Evolutionary conservation across 2,113 vertebrate species (phyloP), one percentile per base, ranked within the genome.

Genomic region (Syrrhaptes paradoxus): DNA sequence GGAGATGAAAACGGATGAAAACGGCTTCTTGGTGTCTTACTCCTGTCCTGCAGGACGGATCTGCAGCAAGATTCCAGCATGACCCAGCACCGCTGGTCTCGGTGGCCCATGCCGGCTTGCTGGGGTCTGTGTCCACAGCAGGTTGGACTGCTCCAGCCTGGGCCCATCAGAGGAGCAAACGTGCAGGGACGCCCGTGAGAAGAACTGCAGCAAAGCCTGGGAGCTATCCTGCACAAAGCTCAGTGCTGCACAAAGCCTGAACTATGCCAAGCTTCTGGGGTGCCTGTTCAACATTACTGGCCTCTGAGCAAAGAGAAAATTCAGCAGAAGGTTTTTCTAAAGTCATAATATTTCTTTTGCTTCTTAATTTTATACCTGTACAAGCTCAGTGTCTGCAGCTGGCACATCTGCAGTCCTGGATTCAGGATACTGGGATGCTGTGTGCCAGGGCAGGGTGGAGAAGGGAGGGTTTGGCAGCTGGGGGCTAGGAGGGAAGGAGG

Each of bases 231-330:
- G 57, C 31, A 41, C 0, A 0, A 59, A 79, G 38, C 52, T 36
- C 15, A 70, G 31, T 0, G 12, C 20, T 25, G 22, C n/a, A 51
- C 10, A 20, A 38, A 55, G 22, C 6, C 45, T 31, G 45, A 58
- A 16, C 31, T 3, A 15, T 34, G 54, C 48, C 55, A 65, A 55
- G 28, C 12, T 68, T 19, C 52, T 0, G 0, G 68, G 55, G 28
- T 0, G 6, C 57, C 61, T 29, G 36, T 6, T n/a, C 43, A 28
- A 9, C 32, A 26, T 14, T 0, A 0, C 49, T 13, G 34, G 29
- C 80, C 58, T 61, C 58, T 32, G 46, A 57, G 62, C 51, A 43
- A 45, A 54, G 49, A 34, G 14, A 26, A 62, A 38, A 52, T 11
- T 25, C 80, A 61, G 17, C 4, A 29, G 31, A 12, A 70, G 18